A percentile compares a stretch with the other conserved stretches of the same genome.
Conservation (phyloP, 2,797 vertebrate genomes). For the Lagocephalus sceleratus region DNA sequence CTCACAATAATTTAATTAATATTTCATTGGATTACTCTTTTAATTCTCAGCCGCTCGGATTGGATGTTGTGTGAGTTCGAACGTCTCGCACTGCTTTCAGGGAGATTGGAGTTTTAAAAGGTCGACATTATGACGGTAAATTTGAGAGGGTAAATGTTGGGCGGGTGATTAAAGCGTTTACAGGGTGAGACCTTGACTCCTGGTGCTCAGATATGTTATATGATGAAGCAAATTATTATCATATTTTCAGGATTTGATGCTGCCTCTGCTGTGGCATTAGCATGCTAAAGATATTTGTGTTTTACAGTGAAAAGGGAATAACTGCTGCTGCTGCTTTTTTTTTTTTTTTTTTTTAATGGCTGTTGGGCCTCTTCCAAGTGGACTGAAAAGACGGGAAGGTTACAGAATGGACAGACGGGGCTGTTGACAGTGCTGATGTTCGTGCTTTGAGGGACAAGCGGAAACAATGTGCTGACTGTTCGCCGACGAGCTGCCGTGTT, state of each 20-base stretch:
- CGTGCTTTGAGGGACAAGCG: slow-evolving; percentile 78
- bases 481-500: slow-evolving; percentile 72
- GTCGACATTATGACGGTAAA: slow-evolving; percentile 36
- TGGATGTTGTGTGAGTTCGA: slow-evolving; percentile 47
- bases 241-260: slow-evolving; percentile 34
- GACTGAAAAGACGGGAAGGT: slow-evolving; percentile 72
- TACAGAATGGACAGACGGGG: slow-evolving; percentile 68
- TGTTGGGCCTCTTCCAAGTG: slow-evolving; percentile 69
- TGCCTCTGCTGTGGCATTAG: slow-evolving; percentile 69
- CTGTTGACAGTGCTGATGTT: slow-evolving; percentile 73
- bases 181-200: slow-evolving; percentile 63
- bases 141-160: slow-evolving; percentile 48
- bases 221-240: slow-evolving; percentile 40
- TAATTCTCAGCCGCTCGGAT: slow-evolving; percentile 53
- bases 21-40: slow-evolving; percentile 90
- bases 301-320: slow-evolving; percentile 76
- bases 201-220: slow-evolving; percentile 51
- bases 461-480: slow-evolving; percentile 86
- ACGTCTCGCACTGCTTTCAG: slow-evolving; percentile 53
- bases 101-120: slow-evolving; percentile 57
- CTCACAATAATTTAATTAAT: slow-evolving; percentile 90
- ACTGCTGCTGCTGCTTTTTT: slow-evolving; percentile 53
- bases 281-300: slow-evolving; percentile 77
- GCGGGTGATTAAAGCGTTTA: slow-evolving; percentile 72
- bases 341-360: slow-evolving; percentile 56